phyloP scores from a whole-genome alignment of 2,797 vertebrate genomes.

The Apogon hyalosoma region DNA sequence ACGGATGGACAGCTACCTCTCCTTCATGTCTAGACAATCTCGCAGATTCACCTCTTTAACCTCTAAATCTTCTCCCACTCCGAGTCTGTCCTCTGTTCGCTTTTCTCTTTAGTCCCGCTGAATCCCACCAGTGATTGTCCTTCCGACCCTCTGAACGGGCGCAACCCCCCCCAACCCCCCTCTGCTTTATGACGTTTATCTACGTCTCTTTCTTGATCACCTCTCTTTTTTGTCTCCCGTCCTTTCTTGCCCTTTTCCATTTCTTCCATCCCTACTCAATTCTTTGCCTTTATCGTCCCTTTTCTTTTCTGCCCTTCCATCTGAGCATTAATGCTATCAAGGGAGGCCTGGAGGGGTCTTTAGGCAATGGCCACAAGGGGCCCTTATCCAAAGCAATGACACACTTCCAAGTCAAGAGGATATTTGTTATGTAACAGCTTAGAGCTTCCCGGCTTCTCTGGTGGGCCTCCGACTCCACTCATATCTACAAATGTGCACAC shows the following conservation, averaged over 20 bases:
- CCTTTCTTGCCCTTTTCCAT: conserved; percentile 28
- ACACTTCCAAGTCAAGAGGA: conserved; percentile 77
- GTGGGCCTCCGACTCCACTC: conserved; percentile 50
- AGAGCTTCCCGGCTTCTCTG: conserved; percentile 62
- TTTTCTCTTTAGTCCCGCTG: conserved; percentile 14
- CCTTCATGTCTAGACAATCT: conserved; percentile 42
- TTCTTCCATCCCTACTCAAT: conserved; percentile 4
- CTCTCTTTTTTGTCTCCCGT: neutral
- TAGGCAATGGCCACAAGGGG: conserved; percentile 46
- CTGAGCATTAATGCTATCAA: conserved; percentile 49
- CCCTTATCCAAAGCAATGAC: conserved; percentile 69
- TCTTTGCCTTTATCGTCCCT: conserved; percentile 24
- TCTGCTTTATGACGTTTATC: neutral
- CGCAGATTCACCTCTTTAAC: conserved; percentile 22
- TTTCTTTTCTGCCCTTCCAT: conserved; percentile 30
- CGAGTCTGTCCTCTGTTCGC: neutral
- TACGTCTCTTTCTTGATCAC: conserved; percentile 2
- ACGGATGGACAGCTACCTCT: conserved; percentile 12
- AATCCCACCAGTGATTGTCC: conserved; percentile 18
- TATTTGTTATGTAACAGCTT: conserved; percentile 74
- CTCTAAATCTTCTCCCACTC: conserved; percentile 14
- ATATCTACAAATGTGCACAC: conserved; percentile 37
- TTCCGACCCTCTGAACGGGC: conserved; percentile 14
- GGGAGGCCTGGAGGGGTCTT: conserved; percentile 53
- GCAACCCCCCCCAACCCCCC: neutral